Evolutionary conservation across 2,888 invertebrate species (phyloP), one percentile per base, ranked within the genome.

Genomic region (Holacanthella duospinosa): DNA sequence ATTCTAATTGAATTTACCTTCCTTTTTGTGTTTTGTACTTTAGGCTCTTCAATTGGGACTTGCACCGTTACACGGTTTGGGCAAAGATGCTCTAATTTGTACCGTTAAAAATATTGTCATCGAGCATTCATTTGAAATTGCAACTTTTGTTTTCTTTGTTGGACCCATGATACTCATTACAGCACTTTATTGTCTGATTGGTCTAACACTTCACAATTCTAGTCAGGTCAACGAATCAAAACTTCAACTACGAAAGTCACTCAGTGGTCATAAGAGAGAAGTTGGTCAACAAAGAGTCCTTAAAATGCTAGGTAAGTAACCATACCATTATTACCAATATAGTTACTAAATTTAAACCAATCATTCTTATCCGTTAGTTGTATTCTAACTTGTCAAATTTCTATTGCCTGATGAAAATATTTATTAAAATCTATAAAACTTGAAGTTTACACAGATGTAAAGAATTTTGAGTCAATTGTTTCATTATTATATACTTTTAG

Each of bases 121-220:
- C 53, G 83, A 84, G 64, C 85, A 87, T 78, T 85, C 86, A 67
- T 89, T 90, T 75, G 86, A 87, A 74, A 83, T 89, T 74, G 89
- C 91, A 44, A 84, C 86, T 0, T 77, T 83, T 59, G 74, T 83
- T 24, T 83, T 84, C 73, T 84, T 84, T 75, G 77, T 83, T 4
- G 77, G 81, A 1, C 84, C 85, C 1, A 82, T 84, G 82, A 78
- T 80, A 3, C 75, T 84, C 59, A 83, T 85, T 65, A 80, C 81
- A 3, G 79, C 82, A 1, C 77, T 85, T n/a, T 85, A 85, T 74
- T 75, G 77, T 28, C 75, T 80, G 59, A 81, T 81, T 59, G 81
- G 79, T 1, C 67, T 79, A 19, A 78, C 78, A 66, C 73, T 80
- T 55, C 75, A 82, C 16, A 69, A 73, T 55, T 66, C 71, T 21